phyloP scores from a whole-genome alignment of 2,797 vertebrate genomes.

The Pangasius djambal region DNA sequence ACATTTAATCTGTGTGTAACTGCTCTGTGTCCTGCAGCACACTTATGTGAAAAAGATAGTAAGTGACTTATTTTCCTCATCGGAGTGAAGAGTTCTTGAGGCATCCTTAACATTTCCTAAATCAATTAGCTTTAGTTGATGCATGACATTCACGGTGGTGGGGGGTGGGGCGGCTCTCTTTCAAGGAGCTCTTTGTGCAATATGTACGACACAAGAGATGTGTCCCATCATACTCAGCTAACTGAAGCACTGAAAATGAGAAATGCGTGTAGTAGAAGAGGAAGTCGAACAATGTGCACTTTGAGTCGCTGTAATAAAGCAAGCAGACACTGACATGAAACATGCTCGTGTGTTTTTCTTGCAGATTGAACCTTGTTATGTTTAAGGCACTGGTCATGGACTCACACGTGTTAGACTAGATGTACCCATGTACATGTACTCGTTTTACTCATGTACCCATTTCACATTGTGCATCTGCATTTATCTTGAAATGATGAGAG shows the following conservation, averaged over 20 bases:
- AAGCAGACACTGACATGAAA: conserved; percentile 39
- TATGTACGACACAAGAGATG: conserved; percentile 51
- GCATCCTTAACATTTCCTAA: conserved; percentile 80
- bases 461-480: neutral
- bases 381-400: conserved; percentile 22
- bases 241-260: conserved; percentile 54
- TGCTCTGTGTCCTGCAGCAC: conserved; percentile 76
- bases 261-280: conserved; percentile 37
- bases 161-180: conserved; percentile 44
- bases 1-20: conserved; percentile 79
- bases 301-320: conserved; percentile 49
- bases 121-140: conserved; percentile 79
- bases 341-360: conserved; percentile 51
- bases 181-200: conserved; percentile 59
- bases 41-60: conserved; percentile 79
- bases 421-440: neutral
- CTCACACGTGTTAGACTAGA: conserved; percentile 6
- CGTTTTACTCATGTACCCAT: neutral
- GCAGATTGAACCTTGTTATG: conserved; percentile 43
- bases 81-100: conserved; percentile 72
- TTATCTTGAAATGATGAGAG: neutral
- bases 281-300: conserved; percentile 40
- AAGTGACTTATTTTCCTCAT: conserved; percentile 76
- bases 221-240: conserved; percentile 33
- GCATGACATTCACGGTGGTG: conserved; percentile 69